A percentile compares a stretch with the other conserved stretches of the same genome.
Evolutionary conservation across 37 sponge, comb jelly and placozoan species (phyloP).

Genomic region (Crambe crambe): DNA sequence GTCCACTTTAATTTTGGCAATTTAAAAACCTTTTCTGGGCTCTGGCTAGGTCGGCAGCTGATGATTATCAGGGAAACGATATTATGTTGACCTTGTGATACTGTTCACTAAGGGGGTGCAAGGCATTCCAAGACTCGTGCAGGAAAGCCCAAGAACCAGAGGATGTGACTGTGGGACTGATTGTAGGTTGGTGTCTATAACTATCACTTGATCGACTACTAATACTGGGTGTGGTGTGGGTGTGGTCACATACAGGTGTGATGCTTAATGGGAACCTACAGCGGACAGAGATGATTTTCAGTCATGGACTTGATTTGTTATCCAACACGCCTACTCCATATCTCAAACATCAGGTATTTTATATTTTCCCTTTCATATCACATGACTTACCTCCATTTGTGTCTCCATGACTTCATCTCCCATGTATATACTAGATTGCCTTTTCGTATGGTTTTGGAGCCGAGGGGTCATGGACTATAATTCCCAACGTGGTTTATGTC

Average conservation of each 20-base stretch:
- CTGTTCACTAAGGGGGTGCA: conserved; percentile 23
- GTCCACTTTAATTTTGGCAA: no score
- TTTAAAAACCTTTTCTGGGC: no score
- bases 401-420: background rate
- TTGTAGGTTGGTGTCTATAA: conserved; percentile 28
- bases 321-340: background rate
- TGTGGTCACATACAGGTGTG: conserved; percentile 26
- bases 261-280: conserved; percentile 31
- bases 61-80: no score
- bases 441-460: conserved; percentile 55
- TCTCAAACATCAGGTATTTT: conserved; percentile 1
- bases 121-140: conserved; percentile 33
- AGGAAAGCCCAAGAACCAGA: conserved; percentile 32
- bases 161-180: conserved; percentile 47
- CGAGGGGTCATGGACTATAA: background rate
- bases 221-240: background rate
- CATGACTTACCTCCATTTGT: background rate
- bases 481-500: conserved; percentile 40
- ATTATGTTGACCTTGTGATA: no score
- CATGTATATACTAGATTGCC: conserved; percentile 22
- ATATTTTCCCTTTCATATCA: background rate
- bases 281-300: conserved; percentile 46
- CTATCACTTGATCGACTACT: no score
- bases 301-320: conserved; percentile 41
- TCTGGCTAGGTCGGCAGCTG: no score